Base-by-base conservation (phyloP, 92 coral and sea anemone species). In the Zoanthus sansibaricus region DNA sequence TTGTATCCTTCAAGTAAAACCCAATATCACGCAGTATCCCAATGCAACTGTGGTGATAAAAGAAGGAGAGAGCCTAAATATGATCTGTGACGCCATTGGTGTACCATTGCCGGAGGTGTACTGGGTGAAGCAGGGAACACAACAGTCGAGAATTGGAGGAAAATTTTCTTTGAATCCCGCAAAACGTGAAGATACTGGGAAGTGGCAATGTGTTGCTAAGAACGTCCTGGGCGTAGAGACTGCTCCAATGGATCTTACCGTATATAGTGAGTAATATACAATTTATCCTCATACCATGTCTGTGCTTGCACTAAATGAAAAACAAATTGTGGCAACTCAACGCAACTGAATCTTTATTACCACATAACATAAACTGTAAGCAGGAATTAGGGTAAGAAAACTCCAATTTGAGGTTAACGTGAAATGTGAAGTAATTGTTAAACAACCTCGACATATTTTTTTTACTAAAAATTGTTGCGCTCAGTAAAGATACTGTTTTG, bases 121-220 rank as follows among this genome's bases (percentile, higher is more conserved):
- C 79, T 94, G 98, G 98, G 87, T 89, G 31, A 94, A 94, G 64
- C 92, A 91, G 51, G 91, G 86, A 47, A 84, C 94, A 4, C 88
- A 92, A 17, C 86, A 90, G 51, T 86, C 91, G 1, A 83, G 76
- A 16, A 89, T 93, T 37, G 93, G 95, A 46, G 89, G 76, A 17
- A 46, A 71, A 32, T 82, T 93, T 49, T 58, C 78, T 20, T 77
- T 94, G 59, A 59, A 87, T 17, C 88, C 89, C 11, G 94, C 98
- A 1, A 92, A 75, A 68, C 74, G 92, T 7, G 91, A 93, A 76
- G 98, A 94, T 76, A 48, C 93, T 25, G 98, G 96, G 21, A 93
- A 64, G 64, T 94, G 94, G 94, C 89, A 93, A 10, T 94, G 95
- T 73, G 84, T 82, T 47, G 94, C 98, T 1, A 91, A 86, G 84